phyloP scores from a whole-genome alignment of 2,888 invertebrate species.

The Pomacea canaliculata region DNA sequence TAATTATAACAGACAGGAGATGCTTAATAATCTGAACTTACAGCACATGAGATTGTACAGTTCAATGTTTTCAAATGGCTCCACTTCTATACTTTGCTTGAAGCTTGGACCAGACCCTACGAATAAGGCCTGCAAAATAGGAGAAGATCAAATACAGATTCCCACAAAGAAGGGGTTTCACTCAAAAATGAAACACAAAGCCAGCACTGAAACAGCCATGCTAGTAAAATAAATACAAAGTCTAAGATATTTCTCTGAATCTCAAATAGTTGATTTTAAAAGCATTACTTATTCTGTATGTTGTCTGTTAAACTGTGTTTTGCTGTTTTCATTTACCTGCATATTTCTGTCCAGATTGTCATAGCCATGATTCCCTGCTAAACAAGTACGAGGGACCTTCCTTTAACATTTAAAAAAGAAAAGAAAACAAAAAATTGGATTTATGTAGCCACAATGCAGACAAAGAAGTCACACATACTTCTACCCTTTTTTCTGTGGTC shows the following conservation, averaged over 20 bases:
- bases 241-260: too few relatives aligned
- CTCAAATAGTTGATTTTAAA: too few relatives aligned
- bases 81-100: slow-evolving; percentile 51
- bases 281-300: too few relatives aligned
- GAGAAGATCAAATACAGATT: not conserved
- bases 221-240: too few relatives aligned
- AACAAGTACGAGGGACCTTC: slow-evolving; percentile 31
- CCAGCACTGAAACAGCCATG: too few relatives aligned
- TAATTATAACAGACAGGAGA: too few relatives aligned
- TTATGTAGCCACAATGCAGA: too few relatives aligned
- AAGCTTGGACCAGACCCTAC: slow-evolving; percentile 70
- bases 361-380: slow-evolving; percentile 64
- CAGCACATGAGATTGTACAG: slow-evolving; percentile 70
- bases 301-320: too few relatives aligned
- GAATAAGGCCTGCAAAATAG: slow-evolving; percentile 60
- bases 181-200: too few relatives aligned
- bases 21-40: slow-evolving; percentile 29
- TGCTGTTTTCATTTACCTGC: slow-evolving; percentile 51
- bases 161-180: not conserved
- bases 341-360: slow-evolving; percentile 62
- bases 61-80: slow-evolving; percentile 70
- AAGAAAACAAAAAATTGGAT: not conserved
- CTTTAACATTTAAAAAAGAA: slow-evolving; percentile 50
- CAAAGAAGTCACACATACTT: too few relatives aligned
- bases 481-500: too few relatives aligned